Evolutionary conservation across 1,140 invertebrate species (phyloP).

Genomic region (Drosophila setifemur): DNA sequence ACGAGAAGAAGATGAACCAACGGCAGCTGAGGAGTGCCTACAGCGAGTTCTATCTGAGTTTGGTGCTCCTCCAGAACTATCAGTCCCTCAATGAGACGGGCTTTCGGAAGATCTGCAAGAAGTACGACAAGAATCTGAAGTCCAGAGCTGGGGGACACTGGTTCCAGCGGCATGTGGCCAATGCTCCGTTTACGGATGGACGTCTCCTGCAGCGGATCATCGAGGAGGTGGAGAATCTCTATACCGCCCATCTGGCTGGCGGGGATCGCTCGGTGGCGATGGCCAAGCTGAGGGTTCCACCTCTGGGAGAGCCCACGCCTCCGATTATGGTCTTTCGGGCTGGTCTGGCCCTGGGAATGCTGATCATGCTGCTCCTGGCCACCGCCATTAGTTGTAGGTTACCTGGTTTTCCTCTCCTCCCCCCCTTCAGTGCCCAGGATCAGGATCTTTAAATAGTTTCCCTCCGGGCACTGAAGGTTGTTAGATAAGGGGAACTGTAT

Average conservation of each 20-base stretch:
- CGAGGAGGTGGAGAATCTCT: slow-evolving; percentile 86
- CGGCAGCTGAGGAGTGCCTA: slow-evolving; percentile 97
- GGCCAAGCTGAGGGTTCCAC: slow-evolving; percentile 88
- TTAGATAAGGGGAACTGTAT: not conserved
- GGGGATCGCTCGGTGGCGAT: slow-evolving; percentile 88
- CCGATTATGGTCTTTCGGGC: slow-evolving; percentile 86
- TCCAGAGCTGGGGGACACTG: slow-evolving; percentile 22
- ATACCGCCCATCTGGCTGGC: slow-evolving; percentile 87
- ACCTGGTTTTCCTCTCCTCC: too few relatives aligned
- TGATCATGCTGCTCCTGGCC: slow-evolving; percentile 84
- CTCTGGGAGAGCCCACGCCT: slow-evolving; percentile 86
- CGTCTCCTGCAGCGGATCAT: slow-evolving; percentile 83
- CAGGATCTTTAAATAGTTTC: not conserved
- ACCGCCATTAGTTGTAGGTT: slow-evolving; percentile 53
- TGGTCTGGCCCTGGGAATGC: slow-evolving; percentile 86
- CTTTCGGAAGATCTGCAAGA: slow-evolving; percentile 99
- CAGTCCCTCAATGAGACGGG: slow-evolving; percentile 98
- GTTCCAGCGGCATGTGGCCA: slow-evolving; percentile 21
- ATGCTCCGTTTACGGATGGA: slow-evolving; percentile 38
- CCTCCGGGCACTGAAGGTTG: too few relatives aligned
- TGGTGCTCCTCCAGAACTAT: slow-evolving; percentile 95
- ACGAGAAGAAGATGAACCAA: slow-evolving; percentile 83
- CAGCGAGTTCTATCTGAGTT: slow-evolving; percentile 98
- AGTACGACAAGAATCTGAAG: slow-evolving; percentile 94
- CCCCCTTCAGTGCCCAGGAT: too few relatives aligned